Evolutionary conservation across 2,888 invertebrate species (phyloP), one percentile per base, ranked within the genome.

Genomic region (Tinea trinotella): DNA sequence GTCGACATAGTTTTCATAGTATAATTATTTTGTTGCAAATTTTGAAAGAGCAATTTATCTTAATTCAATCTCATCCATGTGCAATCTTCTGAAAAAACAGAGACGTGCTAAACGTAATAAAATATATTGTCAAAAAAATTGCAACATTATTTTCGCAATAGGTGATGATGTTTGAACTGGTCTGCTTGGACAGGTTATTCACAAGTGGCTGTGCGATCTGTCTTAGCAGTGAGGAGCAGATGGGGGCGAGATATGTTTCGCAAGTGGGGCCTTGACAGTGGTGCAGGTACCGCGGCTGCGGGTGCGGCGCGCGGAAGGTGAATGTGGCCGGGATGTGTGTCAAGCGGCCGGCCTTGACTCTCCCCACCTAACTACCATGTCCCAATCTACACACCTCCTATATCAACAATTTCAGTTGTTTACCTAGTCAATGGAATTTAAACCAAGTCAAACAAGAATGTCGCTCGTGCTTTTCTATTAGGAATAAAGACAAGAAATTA

Each of bases 251-350:
- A n/a, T n/a, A 54, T 64, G 65, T 81, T 76, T 78, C 78, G 76
- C 76, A 83, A 83, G 68, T 59, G 66, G 15, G 81, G 76, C 84
- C 84, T 83, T 84, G 84, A 74, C 84, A 83, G 70, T 83, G 78
- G 72, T 67, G 72, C n/a, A 13, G 35, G 10, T 15, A 20, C 44
- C 2, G 13, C 17, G 34, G 48, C 15, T 22, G 52, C 35, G 19
- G 40, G 53, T 20, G 59, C 61, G 66, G 67, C 72, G 72, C 76
- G 70, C 78, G 76, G 75, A 77, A 80, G 81, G 82, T 82, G 82
- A 83, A 79, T 81, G 79, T 75, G 70, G 76, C 71, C 55, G 76
- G 77, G 77, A 80, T 80, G 75, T 78, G 60, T 76, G 79, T 77
- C 79, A 74, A 67, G 69, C 72, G 67, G 73, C 64, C 69, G 79